Conservation (phyloP, 2,797 vertebrate genomes). For the Protonibea diacanthus region DNA sequence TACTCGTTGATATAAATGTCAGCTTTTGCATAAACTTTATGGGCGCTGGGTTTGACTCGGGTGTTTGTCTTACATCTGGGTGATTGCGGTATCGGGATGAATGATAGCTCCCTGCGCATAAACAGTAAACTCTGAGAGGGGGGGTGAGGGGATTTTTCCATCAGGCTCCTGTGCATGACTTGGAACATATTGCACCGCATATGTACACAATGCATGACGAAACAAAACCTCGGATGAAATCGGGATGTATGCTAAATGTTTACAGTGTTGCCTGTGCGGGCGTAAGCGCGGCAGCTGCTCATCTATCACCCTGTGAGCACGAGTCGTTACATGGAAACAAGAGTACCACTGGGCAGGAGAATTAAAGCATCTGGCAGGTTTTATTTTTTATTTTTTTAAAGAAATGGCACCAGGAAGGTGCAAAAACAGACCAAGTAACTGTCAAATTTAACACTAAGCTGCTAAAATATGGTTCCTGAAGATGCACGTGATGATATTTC, state of each 20-base stretch:
- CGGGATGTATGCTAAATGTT: not conserved
- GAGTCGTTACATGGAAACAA: conserved; percentile 2
- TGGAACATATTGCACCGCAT: conserved; percentile 1
- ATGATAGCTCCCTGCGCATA: not conserved
- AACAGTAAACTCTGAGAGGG: conserved; percentile 23
- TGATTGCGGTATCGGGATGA: conserved; percentile 27
- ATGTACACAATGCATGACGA: not conserved
- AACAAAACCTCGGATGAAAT: not conserved
- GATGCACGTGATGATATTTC: no score
- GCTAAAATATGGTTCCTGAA: not conserved
- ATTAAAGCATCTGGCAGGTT: conserved; percentile 13
- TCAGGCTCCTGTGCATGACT: conserved; percentile 14
- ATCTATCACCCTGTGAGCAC: conserved; percentile 4
- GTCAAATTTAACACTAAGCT: not conserved
- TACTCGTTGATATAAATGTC: conserved; percentile 52
- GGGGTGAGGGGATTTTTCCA: not conserved
- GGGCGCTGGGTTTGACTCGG: conserved; percentile 32
- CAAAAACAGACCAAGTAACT: not conserved
- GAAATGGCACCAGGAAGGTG: not conserved
- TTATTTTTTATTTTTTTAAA: not conserved
- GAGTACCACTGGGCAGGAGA: not conserved
- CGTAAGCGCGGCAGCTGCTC: conserved; percentile 35
- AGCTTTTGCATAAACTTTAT: conserved; percentile 53
- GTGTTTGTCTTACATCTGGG: conserved; percentile 7
- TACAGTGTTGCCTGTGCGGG: not conserved